phyloP scores from a whole-genome alignment of 2,888 invertebrate genomes.

The Lasioglossum morio region DNA sequence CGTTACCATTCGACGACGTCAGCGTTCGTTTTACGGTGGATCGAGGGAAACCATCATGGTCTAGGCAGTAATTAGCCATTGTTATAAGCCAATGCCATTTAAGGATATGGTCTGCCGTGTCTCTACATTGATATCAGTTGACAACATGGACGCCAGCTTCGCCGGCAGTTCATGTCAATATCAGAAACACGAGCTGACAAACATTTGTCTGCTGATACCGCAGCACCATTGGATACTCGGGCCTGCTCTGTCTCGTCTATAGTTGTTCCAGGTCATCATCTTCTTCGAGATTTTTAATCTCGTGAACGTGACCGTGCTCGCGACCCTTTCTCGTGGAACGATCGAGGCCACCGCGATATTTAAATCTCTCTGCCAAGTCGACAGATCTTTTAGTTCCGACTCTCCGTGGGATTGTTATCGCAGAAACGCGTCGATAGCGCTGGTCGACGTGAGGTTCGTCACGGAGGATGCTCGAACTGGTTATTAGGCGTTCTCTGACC shows the following conservation, averaged over 20 bases:
- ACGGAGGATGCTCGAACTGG: neutral
- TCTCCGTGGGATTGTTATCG: neutral
- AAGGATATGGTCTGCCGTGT: neutral
- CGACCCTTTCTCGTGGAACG: neutral
- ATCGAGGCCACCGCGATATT: neutral
- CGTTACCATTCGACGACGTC: slow-evolving; percentile 56
- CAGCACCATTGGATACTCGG: neutral
- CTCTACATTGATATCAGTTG: neutral
- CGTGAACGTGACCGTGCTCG: neutral
- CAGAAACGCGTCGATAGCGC: neutral
- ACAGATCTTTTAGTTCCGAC: neutral
- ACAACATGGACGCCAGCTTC: neutral
- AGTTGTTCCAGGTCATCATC: neutral
- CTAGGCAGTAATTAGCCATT: neutral
- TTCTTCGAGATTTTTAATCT: slow-evolving; percentile 8
- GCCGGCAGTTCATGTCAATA: neutral
- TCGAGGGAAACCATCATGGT: slow-evolving; percentile 11
- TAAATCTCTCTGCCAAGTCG: neutral
- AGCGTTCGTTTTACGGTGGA: slow-evolving; percentile 71
- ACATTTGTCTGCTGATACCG: neutral
- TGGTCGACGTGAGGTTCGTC: neutral
- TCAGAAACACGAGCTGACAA: neutral
- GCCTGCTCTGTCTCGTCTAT: neutral
- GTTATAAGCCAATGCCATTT: neutral
- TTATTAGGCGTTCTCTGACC: neutral